Evolutionary conservation across 2,797 vertebrate species (phyloP), one percentile per base, ranked within the genome.

Genomic region (Helicolenus hilgendorfi): DNA sequence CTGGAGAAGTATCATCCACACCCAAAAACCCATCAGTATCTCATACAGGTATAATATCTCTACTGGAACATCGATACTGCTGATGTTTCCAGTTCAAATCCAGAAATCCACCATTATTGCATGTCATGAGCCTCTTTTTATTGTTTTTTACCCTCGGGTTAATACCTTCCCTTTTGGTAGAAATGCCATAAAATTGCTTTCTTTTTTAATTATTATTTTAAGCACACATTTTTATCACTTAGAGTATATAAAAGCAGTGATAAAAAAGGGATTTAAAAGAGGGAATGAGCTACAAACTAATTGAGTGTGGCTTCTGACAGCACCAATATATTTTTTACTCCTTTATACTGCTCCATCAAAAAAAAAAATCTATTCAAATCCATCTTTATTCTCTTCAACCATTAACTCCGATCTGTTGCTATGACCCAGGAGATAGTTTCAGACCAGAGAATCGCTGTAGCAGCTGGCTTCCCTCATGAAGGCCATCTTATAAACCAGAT

Each of bases 321-420:
- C 20, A 33, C 11, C 20, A 24, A 13, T 64, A 14, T 63, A 73
- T 69, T 31, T 72, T 56, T 67, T 55, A 11, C 41, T 69, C 8
- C 24, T 78, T 72, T 38, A 29, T 41, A 27, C 15, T 38, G 68
- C 53, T 71, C 26, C 29, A 56, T 72, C 41, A 62, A 22, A 62
- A 62, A 78, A 62, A 78, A 53, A 65, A 72, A 36, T 69, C n/a
- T 55, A 11, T 85, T 78, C 27, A 70, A 56, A 77, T 80, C 79
- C 26, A 53, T 45, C 77, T 67, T 58, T 45, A 31, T 77, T 45
- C 29, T 41, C 29, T 53, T 33, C 26, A 22, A 11, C 29, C 53
- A 56, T 85, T 77, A 73, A 79, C 41, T 77, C 15, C 67, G 75
- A 72, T 71, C 14, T 62, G 71, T 69, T 67, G 29, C 41, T 15